Base-by-base conservation (phyloP, 2,888 invertebrate genomes). In the Troides aeacus region DNA sequence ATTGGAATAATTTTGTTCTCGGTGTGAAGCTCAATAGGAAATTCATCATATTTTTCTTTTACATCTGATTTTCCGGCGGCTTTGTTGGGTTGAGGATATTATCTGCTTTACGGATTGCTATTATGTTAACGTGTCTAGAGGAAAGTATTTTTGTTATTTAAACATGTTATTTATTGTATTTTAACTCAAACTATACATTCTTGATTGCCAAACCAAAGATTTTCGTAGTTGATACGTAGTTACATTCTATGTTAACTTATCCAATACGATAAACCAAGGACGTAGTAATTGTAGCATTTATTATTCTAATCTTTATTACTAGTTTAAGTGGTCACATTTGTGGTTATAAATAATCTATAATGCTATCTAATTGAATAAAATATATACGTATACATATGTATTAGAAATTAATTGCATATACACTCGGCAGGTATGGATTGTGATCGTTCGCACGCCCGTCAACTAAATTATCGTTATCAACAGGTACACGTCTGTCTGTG, bases 161-260 rank as follows among this genome's bases (percentile, higher is more conserved):
- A 12, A 2, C 15, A 12, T 46, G 12, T 12, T 15, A 15, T 46
- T 46, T n/a, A 50, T 18, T 50, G 17, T 50, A 18, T 50, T 17
- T 50, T 50, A 50, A 15, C 50, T 50, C 18, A 24, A 10, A n/a
- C 30, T 46, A 50, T 23, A 56, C 39, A 66, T 53, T 62, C 62
- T 53, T 39, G 50, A 42, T 70, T 59, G 66, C 42, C 53, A 66
- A 66, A 70, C 59, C 65, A 65, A 61, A 61, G 69, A 62, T 62
- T 10, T 61, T 53, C 53, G 6, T 53, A n/a, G n/a, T 57, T 5
- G 39, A 39, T 42, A 64, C 57, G n/a, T 50, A 53, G 23, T n/a
- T 53, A 18, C 21, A n/a, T 21, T 56, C 56, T 8, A 56, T 56
- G 56, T n/a, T 56, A 56, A 56, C 21, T 56, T 56, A 56, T 56